These are phyloP conservation scores for Prionace glauca DNA, from an alignment of 2,797 vertebrate genomes.

Conservation along the genomic window DNA sequence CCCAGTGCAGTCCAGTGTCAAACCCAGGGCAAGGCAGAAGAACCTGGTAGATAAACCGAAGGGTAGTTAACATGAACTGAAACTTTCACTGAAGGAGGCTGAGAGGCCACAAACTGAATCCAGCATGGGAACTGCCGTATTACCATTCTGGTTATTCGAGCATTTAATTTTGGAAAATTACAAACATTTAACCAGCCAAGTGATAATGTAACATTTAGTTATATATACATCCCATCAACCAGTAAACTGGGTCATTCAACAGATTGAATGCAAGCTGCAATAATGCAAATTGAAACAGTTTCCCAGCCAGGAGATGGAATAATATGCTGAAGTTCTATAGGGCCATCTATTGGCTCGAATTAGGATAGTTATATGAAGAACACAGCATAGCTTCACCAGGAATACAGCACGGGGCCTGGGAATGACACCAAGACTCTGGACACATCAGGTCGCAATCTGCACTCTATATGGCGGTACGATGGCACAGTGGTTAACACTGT, in stretches of 20 bases:
- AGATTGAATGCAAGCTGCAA: conserved; percentile 6
- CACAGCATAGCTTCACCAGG: neutral
- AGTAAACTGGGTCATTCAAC: neutral
- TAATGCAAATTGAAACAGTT: conserved; percentile 16
- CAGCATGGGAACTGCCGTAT: neutral
- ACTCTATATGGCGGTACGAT: neutral
- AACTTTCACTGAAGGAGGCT: neutral
- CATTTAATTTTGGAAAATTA: neutral
- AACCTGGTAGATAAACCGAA: neutral
- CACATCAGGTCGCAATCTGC: neutral
- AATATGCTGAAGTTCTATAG: neutral
- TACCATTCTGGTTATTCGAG: neutral
- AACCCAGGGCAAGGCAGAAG: neutral
- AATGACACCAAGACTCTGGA: neutral
- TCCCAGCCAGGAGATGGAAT: neutral
- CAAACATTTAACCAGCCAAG: conserved; percentile 26
- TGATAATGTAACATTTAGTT: conserved; percentile 1
- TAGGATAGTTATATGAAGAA: neutral
- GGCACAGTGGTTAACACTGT: no score
- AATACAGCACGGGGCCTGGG: neutral
- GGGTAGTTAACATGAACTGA: neutral
- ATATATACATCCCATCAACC: neutral
- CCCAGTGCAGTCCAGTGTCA: neutral
- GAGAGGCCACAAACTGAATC: neutral
- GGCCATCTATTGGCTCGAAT: neutral